A percentile compares a stretch with the other conserved stretches of the same genome.
These are phyloP conservation scores for Zapornia atra DNA, from an alignment of 2,113 vertebrate species.

Conservation along the genomic window DNA sequence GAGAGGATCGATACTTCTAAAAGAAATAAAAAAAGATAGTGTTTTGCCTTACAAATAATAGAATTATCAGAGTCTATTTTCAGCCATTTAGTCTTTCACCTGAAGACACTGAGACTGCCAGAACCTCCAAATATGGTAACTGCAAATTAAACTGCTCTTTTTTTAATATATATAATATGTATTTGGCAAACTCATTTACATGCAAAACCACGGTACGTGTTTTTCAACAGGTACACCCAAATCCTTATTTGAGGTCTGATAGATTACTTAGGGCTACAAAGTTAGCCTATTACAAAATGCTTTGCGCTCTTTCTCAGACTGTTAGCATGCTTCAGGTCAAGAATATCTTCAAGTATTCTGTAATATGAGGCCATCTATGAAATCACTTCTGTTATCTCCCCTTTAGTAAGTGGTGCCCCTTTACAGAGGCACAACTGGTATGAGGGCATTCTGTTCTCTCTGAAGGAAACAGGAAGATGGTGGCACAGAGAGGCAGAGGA, in stretches of 20 bases:
- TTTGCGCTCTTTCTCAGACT: background rate
- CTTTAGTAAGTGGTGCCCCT: background rate
- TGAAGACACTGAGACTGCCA: background rate
- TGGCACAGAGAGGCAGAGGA: background rate
- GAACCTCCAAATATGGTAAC: rapidly evolving
- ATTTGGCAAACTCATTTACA: background rate
- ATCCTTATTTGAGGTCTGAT: background rate
- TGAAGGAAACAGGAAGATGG: background rate
- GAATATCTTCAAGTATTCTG: background rate
- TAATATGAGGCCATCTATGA: background rate
- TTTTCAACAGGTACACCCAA: background rate
- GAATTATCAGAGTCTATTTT: background rate
- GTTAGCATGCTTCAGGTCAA: background rate
- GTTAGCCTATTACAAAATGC: background rate
- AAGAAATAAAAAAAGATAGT: background rate
- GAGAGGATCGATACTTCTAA: background rate
- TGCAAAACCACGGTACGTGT: background rate
- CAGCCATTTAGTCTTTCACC: background rate
- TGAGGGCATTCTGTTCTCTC: background rate
- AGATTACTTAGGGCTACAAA: background rate
- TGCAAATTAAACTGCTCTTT: background rate
- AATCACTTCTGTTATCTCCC: background rate
- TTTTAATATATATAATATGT: background rate
- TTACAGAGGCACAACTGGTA: background rate
- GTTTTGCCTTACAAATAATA: background rate